Conservation (phyloP, 2,113 vertebrate species). For the Ailurus styani region DNA sequence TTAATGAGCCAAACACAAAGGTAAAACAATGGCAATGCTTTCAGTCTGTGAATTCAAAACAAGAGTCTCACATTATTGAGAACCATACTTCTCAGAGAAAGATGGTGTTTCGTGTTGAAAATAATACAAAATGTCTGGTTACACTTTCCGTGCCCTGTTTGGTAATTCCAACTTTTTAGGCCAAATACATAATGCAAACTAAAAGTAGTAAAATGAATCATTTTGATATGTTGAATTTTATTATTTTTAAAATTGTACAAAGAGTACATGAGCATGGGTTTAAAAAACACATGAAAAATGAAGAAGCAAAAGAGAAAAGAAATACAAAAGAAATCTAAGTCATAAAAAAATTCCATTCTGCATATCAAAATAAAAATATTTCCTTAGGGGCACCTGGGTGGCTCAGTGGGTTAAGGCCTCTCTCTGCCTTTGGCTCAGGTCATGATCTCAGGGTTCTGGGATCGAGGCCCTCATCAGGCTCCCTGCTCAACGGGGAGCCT, state of each 20-base stretch:
- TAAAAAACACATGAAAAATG: slow-evolving; percentile 70
- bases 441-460: too few relatives aligned
- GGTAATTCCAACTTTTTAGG: not conserved
- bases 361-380: slow-evolving; percentile 66
- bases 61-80: not conserved
- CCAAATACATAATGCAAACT: not conserved
- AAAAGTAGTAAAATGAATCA: not conserved
- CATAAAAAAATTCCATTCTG: slow-evolving; percentile 63
- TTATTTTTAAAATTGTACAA: slow-evolving; percentile 81
- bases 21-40: not conserved
- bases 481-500: too few relatives aligned
- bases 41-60: not conserved
- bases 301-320: too few relatives aligned
- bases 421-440: too few relatives aligned
- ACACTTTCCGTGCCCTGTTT: not conserved
- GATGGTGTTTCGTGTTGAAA: not conserved
- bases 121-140: not conserved
- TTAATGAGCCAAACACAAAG: not conserved
- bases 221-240: slow-evolving; percentile 61
- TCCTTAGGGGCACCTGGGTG: not conserved
- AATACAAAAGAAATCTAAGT: slow-evolving; percentile 69
- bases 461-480: too few relatives aligned
- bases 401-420: too few relatives aligned
- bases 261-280: slow-evolving; percentile 67
- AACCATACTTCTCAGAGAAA: not conserved